phyloP scores from a whole-genome alignment of 2,113 vertebrate species.

The Formicarius rufipectus region DNA sequence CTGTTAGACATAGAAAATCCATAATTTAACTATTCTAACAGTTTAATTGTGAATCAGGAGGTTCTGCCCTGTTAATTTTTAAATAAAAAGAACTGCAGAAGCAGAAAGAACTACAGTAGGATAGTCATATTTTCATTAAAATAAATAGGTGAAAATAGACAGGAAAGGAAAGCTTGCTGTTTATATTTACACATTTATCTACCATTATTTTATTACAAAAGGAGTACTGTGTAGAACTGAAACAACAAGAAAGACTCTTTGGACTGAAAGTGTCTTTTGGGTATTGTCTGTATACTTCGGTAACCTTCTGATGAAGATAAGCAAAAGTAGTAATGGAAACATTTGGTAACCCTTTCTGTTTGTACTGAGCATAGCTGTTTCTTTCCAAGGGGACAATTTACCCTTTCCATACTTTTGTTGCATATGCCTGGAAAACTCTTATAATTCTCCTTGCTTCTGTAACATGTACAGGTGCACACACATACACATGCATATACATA shows the following conservation, averaged over 20 bases:
- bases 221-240: not conserved
- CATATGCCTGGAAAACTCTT: not conserved
- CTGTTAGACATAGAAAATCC: not conserved
- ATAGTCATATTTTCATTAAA: not conserved
- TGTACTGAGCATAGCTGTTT: not conserved
- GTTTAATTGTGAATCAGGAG: not conserved
- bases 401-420: not conserved
- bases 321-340: not conserved
- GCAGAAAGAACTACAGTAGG: not conserved
- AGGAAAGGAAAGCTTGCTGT: not conserved
- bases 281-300: not conserved
- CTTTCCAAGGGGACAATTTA: not conserved
- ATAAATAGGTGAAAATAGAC: not conserved
- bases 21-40: not conserved
- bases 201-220: not conserved
- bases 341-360: not conserved
- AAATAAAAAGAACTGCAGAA: not conserved
- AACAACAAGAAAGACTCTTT: not conserved
- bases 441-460: not conserved
- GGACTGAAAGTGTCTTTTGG: not conserved
- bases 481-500: no score
- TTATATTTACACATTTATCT: not conserved
- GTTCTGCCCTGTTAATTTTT: not conserved
- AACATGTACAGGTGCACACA: fast-evolving
- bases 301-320: not conserved